These are phyloP conservation scores for Macrocentrus cingulum DNA, from an alignment of 1,140 invertebrate species.

Conservation along the genomic window DNA sequence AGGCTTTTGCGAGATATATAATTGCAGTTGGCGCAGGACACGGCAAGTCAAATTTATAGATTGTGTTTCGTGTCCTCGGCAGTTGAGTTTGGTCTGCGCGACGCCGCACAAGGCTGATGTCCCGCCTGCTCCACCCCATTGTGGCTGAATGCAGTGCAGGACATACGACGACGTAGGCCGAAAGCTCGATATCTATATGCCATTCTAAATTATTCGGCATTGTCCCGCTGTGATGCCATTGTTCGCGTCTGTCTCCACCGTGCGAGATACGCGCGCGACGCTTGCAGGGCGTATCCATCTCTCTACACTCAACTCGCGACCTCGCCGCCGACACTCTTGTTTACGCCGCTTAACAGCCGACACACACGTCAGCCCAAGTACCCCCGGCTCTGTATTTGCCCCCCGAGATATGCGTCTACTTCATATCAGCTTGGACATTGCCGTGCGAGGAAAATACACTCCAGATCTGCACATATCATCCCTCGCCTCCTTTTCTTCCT, in stretches of 20 bases:
- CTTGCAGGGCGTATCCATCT: conserved; percentile 27
- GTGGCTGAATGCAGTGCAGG: conserved; percentile 12
- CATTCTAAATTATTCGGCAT: conserved; percentile 57
- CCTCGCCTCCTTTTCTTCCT: too few species aligned
- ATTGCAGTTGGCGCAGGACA: too few species aligned
- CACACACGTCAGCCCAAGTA: too few species aligned
- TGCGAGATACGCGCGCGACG: conserved; percentile 42
- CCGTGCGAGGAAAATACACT: too few species aligned
- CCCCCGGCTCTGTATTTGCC: too few species aligned
- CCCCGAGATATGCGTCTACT: too few species aligned
- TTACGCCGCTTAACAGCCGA: conserved; percentile 11
- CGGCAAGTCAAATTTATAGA: conserved; percentile 59
- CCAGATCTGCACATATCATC: too few species aligned
- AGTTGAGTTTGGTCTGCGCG: conserved; percentile 46
- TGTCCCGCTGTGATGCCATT: conserved; percentile 56
- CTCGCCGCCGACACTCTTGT: neutral
- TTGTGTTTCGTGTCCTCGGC: conserved; percentile 56
- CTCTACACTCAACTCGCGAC: neutral
- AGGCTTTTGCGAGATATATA: too few species aligned
- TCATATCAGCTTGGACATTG: too few species aligned
- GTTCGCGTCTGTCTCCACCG: conserved; percentile 57
- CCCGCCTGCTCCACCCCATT: conserved; percentile 51
- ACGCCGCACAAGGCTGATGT: conserved; percentile 45
- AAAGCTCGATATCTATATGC: conserved; percentile 55
- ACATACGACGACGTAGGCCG: conserved; percentile 39